Evolutionary conservation across 1,140 invertebrate genomes (phyloP).

Genomic region (Phymorhynchus buccinoides): DNA sequence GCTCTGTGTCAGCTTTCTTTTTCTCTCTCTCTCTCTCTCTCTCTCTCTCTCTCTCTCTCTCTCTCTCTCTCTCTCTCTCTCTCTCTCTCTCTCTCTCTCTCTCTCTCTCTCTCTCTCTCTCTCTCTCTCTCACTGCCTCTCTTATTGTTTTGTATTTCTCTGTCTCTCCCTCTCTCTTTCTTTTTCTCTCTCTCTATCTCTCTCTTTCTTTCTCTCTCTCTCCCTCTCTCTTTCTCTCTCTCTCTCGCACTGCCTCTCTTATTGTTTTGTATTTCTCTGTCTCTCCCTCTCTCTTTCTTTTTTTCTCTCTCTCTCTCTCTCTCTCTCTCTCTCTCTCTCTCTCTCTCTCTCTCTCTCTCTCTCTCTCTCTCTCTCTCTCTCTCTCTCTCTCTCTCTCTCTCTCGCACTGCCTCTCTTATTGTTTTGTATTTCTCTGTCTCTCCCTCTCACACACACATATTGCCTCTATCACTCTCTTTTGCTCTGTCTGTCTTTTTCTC

Average conservation of each 20-base stretch:
- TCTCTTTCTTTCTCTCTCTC: background rate
- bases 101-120: too few species aligned
- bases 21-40: too few species aligned
- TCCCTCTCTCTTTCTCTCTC: constrained; percentile 1
- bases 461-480: too few species aligned
- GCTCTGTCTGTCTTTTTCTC: too few species aligned
- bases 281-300: background rate
- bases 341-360: background rate
- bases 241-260: too few species aligned
- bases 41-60: too few species aligned
- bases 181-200: too few species aligned
- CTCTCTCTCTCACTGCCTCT: too few species aligned
- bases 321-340: constrained; percentile 5
- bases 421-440: background rate
- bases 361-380: constrained; percentile 21
- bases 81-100: background rate
- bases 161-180: background rate
- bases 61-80: too few species aligned
- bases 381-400: constrained; percentile 25
- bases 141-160: background rate
- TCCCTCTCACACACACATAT: too few species aligned
- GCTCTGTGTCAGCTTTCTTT: too few species aligned
- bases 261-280: background rate
- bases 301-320: background rate
- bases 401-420: background rate